Base-by-base conservation (phyloP, 35 echinoderm and acorn worm genomes). In the Hemicentrotus pulcherrimus region DNA sequence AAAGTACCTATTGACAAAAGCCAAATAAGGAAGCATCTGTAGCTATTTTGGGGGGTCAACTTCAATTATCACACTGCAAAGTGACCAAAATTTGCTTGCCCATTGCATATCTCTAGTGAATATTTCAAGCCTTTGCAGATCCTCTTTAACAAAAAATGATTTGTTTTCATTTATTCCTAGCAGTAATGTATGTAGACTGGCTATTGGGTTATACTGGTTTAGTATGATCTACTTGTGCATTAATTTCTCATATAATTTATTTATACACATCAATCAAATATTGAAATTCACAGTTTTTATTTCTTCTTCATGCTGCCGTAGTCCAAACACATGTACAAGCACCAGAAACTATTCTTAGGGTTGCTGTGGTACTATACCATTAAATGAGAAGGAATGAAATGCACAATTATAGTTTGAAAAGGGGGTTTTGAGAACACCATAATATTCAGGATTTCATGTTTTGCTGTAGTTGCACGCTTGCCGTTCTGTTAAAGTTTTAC, bases 401-500 rank as follows among this genome's bases (percentile, higher is more conserved):
- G 50, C 10, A 55, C 50, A 55, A 55, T 41, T 55, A 55, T 55
- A 12, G 22, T 78, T 24, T 15, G 65, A 78, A 18, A 78, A 78
- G 19, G 2, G 65, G 65, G 65, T 78, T 2, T 78, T 78, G 19
- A 78, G 65, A 78, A 28, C 19, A n/a, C 22, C 2, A 78, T 8
- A 4, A 78, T 78, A 28, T 78, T 78, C 0, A 28, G 4, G 4
- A 28, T 78, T 78, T 7, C 22, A 78, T 78, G 24, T 78, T 78
- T 78, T 78, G 65, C 65, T 78, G 65, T 78, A 78, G 65, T 28
- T 78, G 65, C 65, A 78, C 65, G 22, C 65, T 78, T 78, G 65
- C 65, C 65, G 65, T 78, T 78, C 65, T 78, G 65, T 78, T 78
- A 78, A 59, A n/a, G 65, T 78, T 78, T 28, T 78, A 78, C 65